A percentile compares a stretch with the other conserved stretches of the same genome.
These are phyloP conservation scores for Recurvirostra avosetta DNA, from an alignment of 2,113 vertebrate genomes.

Conservation along the genomic window DNA sequence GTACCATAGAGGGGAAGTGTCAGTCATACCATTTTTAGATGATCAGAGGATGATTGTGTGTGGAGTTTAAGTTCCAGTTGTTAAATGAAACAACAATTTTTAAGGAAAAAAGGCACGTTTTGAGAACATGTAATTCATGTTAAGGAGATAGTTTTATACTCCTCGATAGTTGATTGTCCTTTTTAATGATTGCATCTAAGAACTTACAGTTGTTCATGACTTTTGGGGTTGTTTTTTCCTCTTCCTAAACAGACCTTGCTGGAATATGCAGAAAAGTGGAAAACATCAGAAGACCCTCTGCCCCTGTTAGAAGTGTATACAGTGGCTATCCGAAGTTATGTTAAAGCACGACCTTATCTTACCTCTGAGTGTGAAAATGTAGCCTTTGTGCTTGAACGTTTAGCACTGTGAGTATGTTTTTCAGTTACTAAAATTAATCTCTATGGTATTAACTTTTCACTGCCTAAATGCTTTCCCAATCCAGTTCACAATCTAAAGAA, in stretches of 20 bases:
- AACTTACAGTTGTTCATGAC: neutral
- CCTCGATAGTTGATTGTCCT: too few relatives aligned
- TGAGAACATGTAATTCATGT: neutral
- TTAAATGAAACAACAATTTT: neutral
- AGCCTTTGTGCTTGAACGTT: constrained; percentile 88
- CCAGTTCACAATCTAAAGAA: neutral
- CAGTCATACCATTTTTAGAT: neutral
- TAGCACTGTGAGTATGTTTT: constrained; percentile 88
- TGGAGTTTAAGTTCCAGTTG: neutral
- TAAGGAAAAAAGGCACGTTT: neutral
- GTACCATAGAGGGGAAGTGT: neutral
- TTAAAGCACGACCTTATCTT: constrained; percentile 84
- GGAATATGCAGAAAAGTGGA: constrained; percentile 90
- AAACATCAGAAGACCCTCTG: constrained; percentile 86
- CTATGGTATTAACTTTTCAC: neutral
- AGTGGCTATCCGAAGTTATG: constrained; percentile 87
- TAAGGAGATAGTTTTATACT: neutral
- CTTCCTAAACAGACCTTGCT: constrained; percentile 83
- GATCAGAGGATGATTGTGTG: neutral
- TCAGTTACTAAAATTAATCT: neutral
- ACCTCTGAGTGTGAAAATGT: constrained; percentile 90
- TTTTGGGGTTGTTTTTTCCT: neutral
- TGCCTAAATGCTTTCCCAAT: neutral
- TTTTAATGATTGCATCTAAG: too few relatives aligned
- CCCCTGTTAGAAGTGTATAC: constrained; percentile 89